These are phyloP conservation scores for Priocnemis perturbator DNA, from an alignment of 2,888 invertebrate species.

Conservation along the genomic window DNA sequence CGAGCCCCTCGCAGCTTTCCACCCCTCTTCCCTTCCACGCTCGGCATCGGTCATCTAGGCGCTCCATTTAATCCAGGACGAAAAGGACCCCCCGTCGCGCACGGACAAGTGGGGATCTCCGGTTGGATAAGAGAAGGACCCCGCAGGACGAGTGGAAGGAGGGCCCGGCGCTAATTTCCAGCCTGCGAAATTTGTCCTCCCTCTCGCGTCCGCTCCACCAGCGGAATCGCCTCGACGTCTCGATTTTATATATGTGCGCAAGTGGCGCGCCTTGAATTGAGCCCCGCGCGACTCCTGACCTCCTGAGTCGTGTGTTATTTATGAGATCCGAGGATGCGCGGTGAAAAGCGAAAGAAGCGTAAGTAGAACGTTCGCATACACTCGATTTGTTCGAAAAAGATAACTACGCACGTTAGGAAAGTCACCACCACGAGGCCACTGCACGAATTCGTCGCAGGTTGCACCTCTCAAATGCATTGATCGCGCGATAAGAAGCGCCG, in stretches of 20 bases:
- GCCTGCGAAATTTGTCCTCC: constrained; percentile 64
- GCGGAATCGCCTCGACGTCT: constrained; percentile 5
- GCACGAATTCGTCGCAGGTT: no score
- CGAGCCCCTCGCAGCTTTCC: constrained; percentile 48
- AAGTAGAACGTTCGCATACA: no score
- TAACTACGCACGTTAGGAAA: no score
- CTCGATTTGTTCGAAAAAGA: no score
- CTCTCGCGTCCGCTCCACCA: constrained; percentile 28
- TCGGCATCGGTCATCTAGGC: constrained; percentile 73
- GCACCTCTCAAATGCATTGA: no score
- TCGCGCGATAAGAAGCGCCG: not conserved
- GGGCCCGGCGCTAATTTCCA: constrained; percentile 70
- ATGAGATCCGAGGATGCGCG: no score
- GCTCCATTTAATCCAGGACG: constrained; percentile 73
- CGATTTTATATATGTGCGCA: no score
- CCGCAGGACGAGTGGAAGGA: constrained; percentile 25
- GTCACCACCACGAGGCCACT: no score
- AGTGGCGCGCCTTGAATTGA: constrained; percentile 12
- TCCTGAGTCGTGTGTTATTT: constrained; percentile 13
- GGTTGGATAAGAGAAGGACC: constrained; percentile 61
- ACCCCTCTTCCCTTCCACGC: constrained; percentile 47
- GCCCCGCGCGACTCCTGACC: constrained; percentile 18
- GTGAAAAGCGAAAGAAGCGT: no score
- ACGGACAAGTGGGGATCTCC: constrained; percentile 67
- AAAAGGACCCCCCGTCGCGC: constrained; percentile 67